phyloP scores from a whole-genome alignment of 2,797 vertebrate species.

The Periophthalmus magnuspinnatus region DNA sequence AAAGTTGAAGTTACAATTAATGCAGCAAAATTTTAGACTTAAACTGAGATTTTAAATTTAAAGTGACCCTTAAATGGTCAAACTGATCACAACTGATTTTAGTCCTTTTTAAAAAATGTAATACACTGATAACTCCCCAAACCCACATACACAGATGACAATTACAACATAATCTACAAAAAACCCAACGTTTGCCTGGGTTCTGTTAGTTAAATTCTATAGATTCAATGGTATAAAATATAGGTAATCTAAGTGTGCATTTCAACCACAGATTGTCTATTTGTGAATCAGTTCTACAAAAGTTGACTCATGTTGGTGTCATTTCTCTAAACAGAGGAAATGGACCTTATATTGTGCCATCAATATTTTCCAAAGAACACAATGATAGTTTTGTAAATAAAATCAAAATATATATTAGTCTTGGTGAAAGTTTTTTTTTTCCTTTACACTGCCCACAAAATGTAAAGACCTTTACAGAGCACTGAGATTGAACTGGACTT shows the following conservation, averaged over 20 bases:
- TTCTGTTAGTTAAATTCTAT: slow-evolving; percentile 79
- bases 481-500: slow-evolving; percentile 85
- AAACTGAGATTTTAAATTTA: slow-evolving; percentile 71
- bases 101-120: slow-evolving; percentile 87
- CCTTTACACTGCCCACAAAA: slow-evolving; percentile 96
- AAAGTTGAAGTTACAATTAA: slow-evolving; percentile 66
- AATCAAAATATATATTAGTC: slow-evolving; percentile 71
- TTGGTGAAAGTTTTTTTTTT: slow-evolving; percentile 85
- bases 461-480: slow-evolving; percentile 95
- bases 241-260: slow-evolving; percentile 99
- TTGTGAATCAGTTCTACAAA: slow-evolving; percentile 99
- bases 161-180: slow-evolving; percentile 95
- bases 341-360: slow-evolving; percentile 85
- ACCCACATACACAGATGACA: slow-evolving; percentile 86
- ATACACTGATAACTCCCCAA: slow-evolving; percentile 84
- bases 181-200: slow-evolving; percentile 85
- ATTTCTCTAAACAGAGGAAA: slow-evolving; percentile 97
- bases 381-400: slow-evolving; percentile 88
- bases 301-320: slow-evolving; percentile 98
- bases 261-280: slow-evolving; percentile 99
- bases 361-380: slow-evolving; percentile 83
- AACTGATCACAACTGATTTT: slow-evolving; percentile 71
- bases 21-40: slow-evolving; percentile 75
- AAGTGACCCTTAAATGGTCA: slow-evolving; percentile 72
- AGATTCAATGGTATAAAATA: slow-evolving; percentile 91